Conservation (phyloP, 1,140 invertebrate species). For the Drosophila miranda region DNA sequence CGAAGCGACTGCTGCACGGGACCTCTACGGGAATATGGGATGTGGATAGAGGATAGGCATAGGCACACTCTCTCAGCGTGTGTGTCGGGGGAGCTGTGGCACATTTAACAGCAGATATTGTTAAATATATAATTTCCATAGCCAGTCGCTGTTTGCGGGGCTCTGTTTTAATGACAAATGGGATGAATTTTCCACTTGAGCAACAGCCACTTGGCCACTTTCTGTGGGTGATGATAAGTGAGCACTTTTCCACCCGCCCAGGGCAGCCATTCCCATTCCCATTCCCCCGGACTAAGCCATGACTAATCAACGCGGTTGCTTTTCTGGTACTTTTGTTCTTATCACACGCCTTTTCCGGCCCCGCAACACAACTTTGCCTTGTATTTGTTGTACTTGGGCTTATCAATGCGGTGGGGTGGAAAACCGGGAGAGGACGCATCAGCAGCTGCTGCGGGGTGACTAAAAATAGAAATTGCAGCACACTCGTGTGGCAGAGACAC, state of each 20-base stretch:
- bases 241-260: neutral
- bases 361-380: neutral
- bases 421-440: slow-evolving; percentile 31
- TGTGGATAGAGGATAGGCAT: no score
- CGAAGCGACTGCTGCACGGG: no score
- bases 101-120: slow-evolving; percentile 18
- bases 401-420: slow-evolving; percentile 13
- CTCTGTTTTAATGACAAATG: slow-evolving; percentile 25
- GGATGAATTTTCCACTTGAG: slow-evolving; percentile 15
- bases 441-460: slow-evolving; percentile 39
- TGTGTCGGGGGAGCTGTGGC: neutral
- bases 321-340: slow-evolving; percentile 18
- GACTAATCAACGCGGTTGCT: no score
- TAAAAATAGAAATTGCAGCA: slow-evolving; percentile 57
- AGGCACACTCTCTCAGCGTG: no score
- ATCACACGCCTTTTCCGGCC: slow-evolving; percentile 45
- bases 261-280: no score
- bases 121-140: slow-evolving; percentile 31
- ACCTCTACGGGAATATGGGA: no score
- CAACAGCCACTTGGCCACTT: neutral
- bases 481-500: slow-evolving; percentile 19
- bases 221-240: slow-evolving; percentile 10
- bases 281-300: no score
- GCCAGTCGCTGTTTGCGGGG: neutral
- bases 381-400: slow-evolving; percentile 16